Base-by-base conservation (phyloP, 2,888 invertebrate species). In the Ectemnius continuus region DNA sequence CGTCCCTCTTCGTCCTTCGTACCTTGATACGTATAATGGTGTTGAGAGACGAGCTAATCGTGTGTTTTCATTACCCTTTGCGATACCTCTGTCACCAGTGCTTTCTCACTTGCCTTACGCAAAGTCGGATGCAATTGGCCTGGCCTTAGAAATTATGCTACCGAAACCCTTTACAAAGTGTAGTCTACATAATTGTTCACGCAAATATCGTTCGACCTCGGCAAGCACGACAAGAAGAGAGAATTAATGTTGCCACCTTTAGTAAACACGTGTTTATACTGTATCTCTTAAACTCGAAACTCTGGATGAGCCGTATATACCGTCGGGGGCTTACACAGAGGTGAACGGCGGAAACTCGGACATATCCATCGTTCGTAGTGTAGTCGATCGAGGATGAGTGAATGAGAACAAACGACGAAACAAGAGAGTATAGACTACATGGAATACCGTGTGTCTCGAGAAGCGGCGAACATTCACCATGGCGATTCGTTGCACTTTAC, bases 1-100 rank as follows among this genome's bases (percentile, higher is more conserved):
- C 79, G 77, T 75, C 77, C 69, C 78, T 75, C 63, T 76, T 74
- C 79, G 75, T 80, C 72, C 65, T 70, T 83, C 48, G 69, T 82
- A 61, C 61, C 62, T 72, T 67, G 59, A 75, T 68, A 67, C 63
- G 67, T 69, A 52, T 76, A 52, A 70, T 71, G 70, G 28, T 48
- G 26, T 8, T 36, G 62, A 70, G 62, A 70, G 56, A 69, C 67
- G 56, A 18, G 63, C 66, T n/a, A 65, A 64, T 58, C 61, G 48
- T 64, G 52, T 36, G 36, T 36, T 36, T 64, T 59, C 16, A 56
- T 68, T 66, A 67, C 63, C 64, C 45, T 57, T 61, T 52, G 23
- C 56, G 58, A 56, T 79, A 6, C 70, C 46, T 75, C 60, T 52
- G 65, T 58, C 36, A 8, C 36, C 36, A 36, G 36, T 36, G 36